phyloP scores from a whole-genome alignment of 2,888 invertebrate genomes.

The Auanema sp. region DNA sequence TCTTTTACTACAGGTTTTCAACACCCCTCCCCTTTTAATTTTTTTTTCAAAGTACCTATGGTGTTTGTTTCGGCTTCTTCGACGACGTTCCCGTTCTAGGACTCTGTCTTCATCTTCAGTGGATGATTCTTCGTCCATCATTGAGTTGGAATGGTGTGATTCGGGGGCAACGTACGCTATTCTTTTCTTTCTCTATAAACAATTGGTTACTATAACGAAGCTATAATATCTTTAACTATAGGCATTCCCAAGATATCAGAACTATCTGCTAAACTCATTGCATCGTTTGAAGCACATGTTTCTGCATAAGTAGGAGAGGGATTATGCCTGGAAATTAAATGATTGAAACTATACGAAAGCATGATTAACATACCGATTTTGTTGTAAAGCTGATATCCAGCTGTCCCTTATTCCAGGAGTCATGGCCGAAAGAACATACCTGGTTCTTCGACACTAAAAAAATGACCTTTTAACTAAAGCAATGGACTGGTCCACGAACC shows the following conservation, averaged over 20 bases:
- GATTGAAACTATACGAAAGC: not conserved
- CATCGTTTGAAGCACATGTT: slow-evolving; percentile 50
- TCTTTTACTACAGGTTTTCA: too few relatives aligned
- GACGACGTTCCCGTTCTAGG: slow-evolving; percentile 1
- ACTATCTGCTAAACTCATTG: slow-evolving; percentile 55
- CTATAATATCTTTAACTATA: slow-evolving; percentile 6
- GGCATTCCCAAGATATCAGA: slow-evolving; percentile 50
- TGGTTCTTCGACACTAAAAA: slow-evolving; percentile 48
- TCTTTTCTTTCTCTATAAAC: slow-evolving; percentile 57
- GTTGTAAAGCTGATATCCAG: slow-evolving; percentile 58
- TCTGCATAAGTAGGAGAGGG: slow-evolving; percentile 61
- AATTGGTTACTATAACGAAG: not conserved
- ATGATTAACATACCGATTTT: slow-evolving; percentile 22
- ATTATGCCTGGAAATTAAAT: slow-evolving; percentile 34
- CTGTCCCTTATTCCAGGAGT: slow-evolving; percentile 64
- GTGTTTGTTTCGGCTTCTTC: not conserved
- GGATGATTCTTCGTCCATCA: slow-evolving; percentile 58
- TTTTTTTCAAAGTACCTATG: too few relatives aligned
- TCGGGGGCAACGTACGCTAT: slow-evolving; percentile 65
- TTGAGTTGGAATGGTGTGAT: slow-evolving; percentile 61
- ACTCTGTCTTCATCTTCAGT: slow-evolving; percentile 40
- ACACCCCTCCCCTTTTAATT: too few relatives aligned
- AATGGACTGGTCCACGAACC: slow-evolving; percentile 26
- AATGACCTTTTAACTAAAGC: not conserved
- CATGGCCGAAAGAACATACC: slow-evolving; percentile 62